phyloP scores from a whole-genome alignment of 1,140 invertebrate genomes.

The Batillaria attramentaria region DNA sequence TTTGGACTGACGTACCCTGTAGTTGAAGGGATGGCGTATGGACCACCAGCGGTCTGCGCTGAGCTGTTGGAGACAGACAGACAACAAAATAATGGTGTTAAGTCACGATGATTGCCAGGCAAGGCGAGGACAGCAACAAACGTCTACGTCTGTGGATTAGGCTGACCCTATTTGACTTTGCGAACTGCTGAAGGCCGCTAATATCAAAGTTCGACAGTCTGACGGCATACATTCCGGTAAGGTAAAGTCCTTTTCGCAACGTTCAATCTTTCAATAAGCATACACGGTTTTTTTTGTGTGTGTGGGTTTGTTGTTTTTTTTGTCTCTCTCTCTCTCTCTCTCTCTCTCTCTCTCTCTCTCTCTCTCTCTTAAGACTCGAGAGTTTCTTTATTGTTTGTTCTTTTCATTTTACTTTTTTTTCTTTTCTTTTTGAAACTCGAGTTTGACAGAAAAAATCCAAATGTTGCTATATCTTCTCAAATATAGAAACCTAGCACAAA shows the following conservation, averaged over 20 bases:
- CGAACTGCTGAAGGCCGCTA: too few relatives aligned
- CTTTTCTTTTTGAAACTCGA: too few relatives aligned
- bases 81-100: background rate
- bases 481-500: too few relatives aligned
- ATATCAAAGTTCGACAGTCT: too few relatives aligned
- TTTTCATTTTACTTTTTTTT: background rate
- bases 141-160: too few relatives aligned
- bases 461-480: too few relatives aligned
- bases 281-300: background rate
- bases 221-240: too few relatives aligned
- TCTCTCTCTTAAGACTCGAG: background rate
- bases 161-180: too few relatives aligned
- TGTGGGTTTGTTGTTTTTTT: background rate
- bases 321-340: background rate
- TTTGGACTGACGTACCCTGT: slow-evolving; percentile 54
- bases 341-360: background rate
- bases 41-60: slow-evolving; percentile 62
- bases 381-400: background rate
- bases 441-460: too few relatives aligned
- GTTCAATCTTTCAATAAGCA: too few relatives aligned
- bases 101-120: background rate
- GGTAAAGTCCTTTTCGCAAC: too few relatives aligned
- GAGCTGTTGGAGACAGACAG: slow-evolving; percentile 37
- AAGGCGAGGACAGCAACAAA: too few relatives aligned
- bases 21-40: slow-evolving; percentile 57